Evolutionary conservation across 2,797 vertebrate species (phyloP).

Genomic region (Microcaecilia unicolor): DNA sequence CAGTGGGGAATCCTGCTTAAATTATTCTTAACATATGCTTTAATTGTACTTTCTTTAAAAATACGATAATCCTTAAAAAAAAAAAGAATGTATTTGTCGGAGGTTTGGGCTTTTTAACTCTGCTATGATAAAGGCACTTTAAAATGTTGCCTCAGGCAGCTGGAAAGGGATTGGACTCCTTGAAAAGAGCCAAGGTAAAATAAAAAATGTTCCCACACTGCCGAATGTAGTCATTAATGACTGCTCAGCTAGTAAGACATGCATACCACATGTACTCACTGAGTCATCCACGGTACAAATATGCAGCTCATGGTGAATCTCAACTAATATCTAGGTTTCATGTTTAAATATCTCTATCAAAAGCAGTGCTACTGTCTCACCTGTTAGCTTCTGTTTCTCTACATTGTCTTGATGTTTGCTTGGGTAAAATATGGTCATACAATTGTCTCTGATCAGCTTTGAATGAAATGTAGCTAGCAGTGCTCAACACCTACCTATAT

Average conservation of each 20-base stretch:
- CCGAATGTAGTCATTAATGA: conserved; percentile 42
- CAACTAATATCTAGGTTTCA: conserved; percentile 23
- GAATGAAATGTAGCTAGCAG: too few species aligned
- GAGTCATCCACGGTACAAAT: conserved; percentile 24
- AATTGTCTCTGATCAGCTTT: too few species aligned
- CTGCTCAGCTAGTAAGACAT: conserved; percentile 32
- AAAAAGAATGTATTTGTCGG: conserved; percentile 43
- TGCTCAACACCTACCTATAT: too few species aligned
- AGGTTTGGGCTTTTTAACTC: conserved; percentile 36
- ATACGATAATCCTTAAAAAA: conserved; percentile 52
- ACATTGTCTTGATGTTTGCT: not conserved
- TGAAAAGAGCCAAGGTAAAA: conserved; percentile 63
- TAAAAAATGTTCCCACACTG: conserved; percentile 50
- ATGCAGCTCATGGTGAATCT: conserved; percentile 8
- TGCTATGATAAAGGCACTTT: conserved; percentile 50
- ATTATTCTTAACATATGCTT: conserved; percentile 29
- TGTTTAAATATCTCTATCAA: not conserved
- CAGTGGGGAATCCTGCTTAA: conserved; percentile 22
- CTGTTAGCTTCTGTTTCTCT: not conserved
- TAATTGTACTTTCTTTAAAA: conserved; percentile 21
- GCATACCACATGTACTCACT: conserved; percentile 32
- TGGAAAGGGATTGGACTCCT: conserved; percentile 78
- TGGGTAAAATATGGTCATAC: too few species aligned
- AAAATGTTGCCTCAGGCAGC: conserved; percentile 79
- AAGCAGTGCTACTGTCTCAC: not conserved